phyloP scores from a whole-genome alignment of 2,797 vertebrate species.

The Clarias platycephalus region DNA sequence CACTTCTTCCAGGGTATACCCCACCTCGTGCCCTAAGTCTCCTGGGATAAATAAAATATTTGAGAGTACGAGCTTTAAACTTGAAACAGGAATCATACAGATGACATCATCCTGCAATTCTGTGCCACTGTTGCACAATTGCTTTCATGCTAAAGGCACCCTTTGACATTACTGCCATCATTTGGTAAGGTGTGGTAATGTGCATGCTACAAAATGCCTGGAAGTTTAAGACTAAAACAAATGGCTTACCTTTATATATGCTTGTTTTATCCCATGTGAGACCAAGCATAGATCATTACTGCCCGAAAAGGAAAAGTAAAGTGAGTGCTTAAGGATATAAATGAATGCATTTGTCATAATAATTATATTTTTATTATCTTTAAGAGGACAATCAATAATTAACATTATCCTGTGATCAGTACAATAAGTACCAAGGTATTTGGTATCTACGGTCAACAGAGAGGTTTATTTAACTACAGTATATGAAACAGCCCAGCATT shows the following conservation, averaged over 20 bases:
- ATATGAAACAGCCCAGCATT: slow-evolving; percentile 16
- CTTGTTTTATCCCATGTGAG: not conserved
- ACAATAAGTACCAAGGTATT: not conserved
- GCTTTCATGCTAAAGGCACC: not conserved
- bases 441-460: not conserved
- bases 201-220: not conserved
- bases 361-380: not conserved
- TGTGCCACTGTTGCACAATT: not conserved
- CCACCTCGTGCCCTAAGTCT: no score
- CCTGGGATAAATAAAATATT: no score
- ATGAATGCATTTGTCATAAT: not conserved
- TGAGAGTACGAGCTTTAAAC: not conserved
- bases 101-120: not conserved
- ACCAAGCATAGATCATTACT: slow-evolving; percentile 29
- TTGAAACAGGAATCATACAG: slow-evolving; percentile 2
- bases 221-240: not conserved
- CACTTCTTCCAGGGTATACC: no score
- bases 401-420: not conserved
- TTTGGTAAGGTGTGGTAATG: slow-evolving; percentile 41
- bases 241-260: not conserved
- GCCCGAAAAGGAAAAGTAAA: not conserved
- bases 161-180: slow-evolving; percentile 39
- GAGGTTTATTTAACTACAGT: not conserved
- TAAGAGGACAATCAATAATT: not conserved
- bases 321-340: not conserved